Evolutionary conservation across 2,888 invertebrate genomes (phyloP), one percentile per base, ranked within the genome.

Genomic region (Neocrepidodera transversa): DNA sequence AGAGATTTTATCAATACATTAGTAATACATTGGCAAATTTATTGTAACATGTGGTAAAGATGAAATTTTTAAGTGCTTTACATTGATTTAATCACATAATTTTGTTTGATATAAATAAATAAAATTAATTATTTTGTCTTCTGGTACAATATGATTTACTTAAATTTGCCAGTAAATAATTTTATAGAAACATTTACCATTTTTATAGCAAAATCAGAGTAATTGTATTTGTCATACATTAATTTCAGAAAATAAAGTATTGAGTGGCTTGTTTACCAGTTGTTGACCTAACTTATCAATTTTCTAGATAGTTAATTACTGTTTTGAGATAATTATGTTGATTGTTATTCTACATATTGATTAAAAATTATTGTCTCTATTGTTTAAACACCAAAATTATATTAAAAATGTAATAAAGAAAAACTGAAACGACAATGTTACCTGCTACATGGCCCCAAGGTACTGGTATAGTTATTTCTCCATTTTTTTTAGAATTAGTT

Each of bases 381-480:
- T 26, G 45, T 26, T 14, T 45, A 45, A 45, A 45, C 8, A 14
- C 28, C 26, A 45, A 8, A 13, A 26, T 1, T 45, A 26, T 26
- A n/a, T 10, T 8, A 28, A 32, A 26, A 49, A 56, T 56, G 47
- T 14, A 56, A 36, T 28, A 14, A 18, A 35, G 42, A 20, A 49
- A n/a, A n/a, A 18, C 8, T 42, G 13, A 36, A 14, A 28, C 13
- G 26, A 14, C 13, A 7, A 48, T 36, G 17, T 54, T 68, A 72
- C 73, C 66, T 58, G 70, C 67, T 16, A 73, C 50, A 45, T 67
- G 59, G 14, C 73, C 73, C 73, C 73, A 73, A n/a, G 73, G 72
- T 3, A 68, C 72, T 8, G 66, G 51, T 49, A 72, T 68, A 35
- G 61, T 52, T 5, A 64, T 43, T 60, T 71, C 69, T 48, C 43